Percentiles rank a stretch among this genome's conserved stretches.
Conservation (phyloP, 2,113 vertebrate genomes). For the Gallinago paraguaiae region DNA sequence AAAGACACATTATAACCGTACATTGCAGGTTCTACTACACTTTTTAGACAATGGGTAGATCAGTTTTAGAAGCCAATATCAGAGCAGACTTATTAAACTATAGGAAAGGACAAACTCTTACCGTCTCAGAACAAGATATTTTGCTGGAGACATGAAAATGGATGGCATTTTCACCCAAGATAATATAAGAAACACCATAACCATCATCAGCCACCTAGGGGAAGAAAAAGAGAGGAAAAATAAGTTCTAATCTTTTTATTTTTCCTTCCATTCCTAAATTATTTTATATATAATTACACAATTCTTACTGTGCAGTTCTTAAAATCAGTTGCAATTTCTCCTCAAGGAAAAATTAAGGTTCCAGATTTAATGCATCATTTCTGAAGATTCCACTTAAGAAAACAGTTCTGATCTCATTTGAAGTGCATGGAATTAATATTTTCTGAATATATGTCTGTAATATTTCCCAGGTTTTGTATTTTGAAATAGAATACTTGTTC, state of each 20-base stretch:
- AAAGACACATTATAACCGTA: not conserved
- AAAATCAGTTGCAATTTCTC: not conserved
- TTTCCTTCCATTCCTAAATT: not conserved
- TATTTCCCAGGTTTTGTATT: not conserved
- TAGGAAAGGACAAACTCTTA: conserved; percentile 65
- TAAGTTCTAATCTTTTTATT: not conserved
- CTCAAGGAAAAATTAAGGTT: not conserved
- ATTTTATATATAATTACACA: not conserved
- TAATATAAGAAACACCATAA: conserved; percentile 96
- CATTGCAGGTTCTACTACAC: not conserved
- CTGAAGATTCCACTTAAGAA: not conserved
- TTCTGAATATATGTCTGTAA: not conserved
- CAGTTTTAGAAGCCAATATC: not conserved
- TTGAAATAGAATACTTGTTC: not conserved
- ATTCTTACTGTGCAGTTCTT: not conserved
- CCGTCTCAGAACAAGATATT: conserved; percentile 90
- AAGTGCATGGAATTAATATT: not conserved
- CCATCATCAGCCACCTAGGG: conserved; percentile 94
- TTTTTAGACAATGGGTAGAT: not conserved
- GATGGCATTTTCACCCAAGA: conserved; percentile 88
- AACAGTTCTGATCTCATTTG: not conserved
- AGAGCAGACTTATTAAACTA: not conserved
- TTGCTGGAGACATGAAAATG: conserved; percentile 98
- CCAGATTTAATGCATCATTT: not conserved
- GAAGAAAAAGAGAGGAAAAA: not conserved